Percentiles rank a stretch among this genome's conserved stretches.
Evolutionary conservation across 2,113 vertebrate species (phyloP).

Genomic region (Aegotheles bennettii): DNA sequence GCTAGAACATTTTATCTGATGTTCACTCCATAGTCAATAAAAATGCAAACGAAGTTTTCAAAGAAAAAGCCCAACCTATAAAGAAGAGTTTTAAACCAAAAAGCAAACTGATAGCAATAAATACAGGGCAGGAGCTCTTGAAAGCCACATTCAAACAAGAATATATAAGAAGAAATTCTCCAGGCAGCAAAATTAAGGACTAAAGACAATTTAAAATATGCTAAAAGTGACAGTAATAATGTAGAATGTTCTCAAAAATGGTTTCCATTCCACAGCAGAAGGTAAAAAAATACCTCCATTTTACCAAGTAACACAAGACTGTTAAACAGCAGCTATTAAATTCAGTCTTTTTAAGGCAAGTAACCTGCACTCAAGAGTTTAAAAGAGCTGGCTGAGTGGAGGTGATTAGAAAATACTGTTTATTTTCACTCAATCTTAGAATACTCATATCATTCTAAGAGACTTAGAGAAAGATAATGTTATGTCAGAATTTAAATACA

Average conservation of each 20-base stretch:
- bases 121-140: neutral
- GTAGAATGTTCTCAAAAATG: neutral
- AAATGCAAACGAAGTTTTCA: neutral
- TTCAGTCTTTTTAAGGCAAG: neutral
- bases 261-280: neutral
- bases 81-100: neutral
- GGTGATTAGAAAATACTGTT: neutral
- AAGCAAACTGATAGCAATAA: neutral
- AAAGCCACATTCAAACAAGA: neutral
- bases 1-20: neutral
- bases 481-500: neutral
- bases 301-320: neutral
- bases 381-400: neutral
- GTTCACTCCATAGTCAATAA: neutral
- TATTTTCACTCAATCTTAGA: neutral
- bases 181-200: neutral
- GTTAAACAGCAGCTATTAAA: neutral
- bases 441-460: neutral
- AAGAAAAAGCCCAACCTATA: fast-evolving
- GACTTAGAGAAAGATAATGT: neutral
- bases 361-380: neutral
- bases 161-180: neutral
- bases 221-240: neutral
- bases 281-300: constrained; percentile 7
- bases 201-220: neutral